phyloP scores from a whole-genome alignment of 1,140 invertebrate genomes.

The Tetranychus urticae region DNA sequence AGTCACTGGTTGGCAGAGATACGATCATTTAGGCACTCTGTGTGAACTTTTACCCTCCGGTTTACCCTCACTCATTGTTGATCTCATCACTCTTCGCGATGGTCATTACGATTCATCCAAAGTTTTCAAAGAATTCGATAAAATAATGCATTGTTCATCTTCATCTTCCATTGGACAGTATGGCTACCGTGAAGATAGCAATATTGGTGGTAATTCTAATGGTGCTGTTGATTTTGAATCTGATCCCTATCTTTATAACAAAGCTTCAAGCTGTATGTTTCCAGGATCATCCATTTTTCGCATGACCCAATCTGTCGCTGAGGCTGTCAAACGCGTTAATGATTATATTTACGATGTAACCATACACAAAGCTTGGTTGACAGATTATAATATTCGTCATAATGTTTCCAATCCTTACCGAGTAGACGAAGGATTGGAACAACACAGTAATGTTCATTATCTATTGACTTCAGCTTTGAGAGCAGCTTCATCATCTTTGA shows the following conservation, averaged over 20 bases:
- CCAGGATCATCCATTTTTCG: slow-evolving; percentile 33
- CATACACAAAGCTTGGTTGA: slow-evolving; percentile 40
- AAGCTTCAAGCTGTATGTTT: slow-evolving; percentile 28
- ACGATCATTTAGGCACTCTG: slow-evolving; percentile 73
- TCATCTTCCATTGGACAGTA: background rate
- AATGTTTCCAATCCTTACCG: slow-evolving; percentile 45
- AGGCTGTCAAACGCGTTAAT: slow-evolving; percentile 22
- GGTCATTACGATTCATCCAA: slow-evolving; percentile 34
- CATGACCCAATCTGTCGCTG: slow-evolving; percentile 28
- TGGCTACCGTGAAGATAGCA: background rate
- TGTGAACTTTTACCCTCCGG: slow-evolving; percentile 60
- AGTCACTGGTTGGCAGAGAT: slow-evolving; percentile 48
- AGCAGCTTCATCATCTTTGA: slow-evolving; percentile 35
- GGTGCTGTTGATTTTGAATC: slow-evolving; percentile 25
- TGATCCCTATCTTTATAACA: slow-evolving; percentile 33
- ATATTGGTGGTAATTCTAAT: slow-evolving; percentile 7
- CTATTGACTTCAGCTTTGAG: slow-evolving; percentile 26
- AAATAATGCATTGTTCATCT: slow-evolving; percentile 28
- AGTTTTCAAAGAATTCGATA: slow-evolving; percentile 25
- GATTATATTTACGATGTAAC: slow-evolving; percentile 18
- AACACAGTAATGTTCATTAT: slow-evolving; percentile 29
- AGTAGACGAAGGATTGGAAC: slow-evolving; percentile 34
- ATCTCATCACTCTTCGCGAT: slow-evolving; percentile 29
- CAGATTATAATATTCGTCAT: slow-evolving; percentile 48
- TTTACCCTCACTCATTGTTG: slow-evolving; percentile 46